phyloP scores from a whole-genome alignment of 2,888 invertebrate species.

The Aporophyla nigra region DNA sequence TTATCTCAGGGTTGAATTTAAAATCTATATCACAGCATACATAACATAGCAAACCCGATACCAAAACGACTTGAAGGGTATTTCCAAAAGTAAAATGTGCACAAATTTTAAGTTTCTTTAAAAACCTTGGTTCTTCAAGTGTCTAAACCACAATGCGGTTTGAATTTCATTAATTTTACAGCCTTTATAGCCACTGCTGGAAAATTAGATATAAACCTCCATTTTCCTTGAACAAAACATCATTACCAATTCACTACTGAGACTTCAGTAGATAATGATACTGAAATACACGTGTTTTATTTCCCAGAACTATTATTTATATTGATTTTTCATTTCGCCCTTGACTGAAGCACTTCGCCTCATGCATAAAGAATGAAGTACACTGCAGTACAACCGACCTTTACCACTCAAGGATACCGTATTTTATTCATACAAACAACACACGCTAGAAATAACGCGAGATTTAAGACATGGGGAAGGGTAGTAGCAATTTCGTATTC shows the following conservation, averaged over 20 bases:
- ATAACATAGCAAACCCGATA: not conserved
- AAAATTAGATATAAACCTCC: not conserved
- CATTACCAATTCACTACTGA: not conserved
- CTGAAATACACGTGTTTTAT: slow-evolving; percentile 48
- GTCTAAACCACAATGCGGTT: not conserved
- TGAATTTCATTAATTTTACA: not conserved
- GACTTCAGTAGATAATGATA: not conserved
- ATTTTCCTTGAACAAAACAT: not conserved
- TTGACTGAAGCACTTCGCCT: slow-evolving; percentile 43
- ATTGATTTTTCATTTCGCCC: slow-evolving; percentile 52
- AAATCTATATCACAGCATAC: not conserved
- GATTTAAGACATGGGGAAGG: slow-evolving; percentile 21
- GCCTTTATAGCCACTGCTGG: not conserved
- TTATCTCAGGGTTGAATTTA: not conserved
- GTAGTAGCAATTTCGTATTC: slow-evolving; percentile 20
- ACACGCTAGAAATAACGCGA: slow-evolving; percentile 23
- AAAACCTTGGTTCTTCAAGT: not conserved
- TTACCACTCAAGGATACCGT: slow-evolving; percentile 44
- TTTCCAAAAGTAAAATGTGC: not conserved
- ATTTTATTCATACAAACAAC: slow-evolving; percentile 48
- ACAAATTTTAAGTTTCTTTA: not conserved
- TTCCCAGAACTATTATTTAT: slow-evolving; percentile 40
- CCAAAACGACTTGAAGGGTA: not conserved
- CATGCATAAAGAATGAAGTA: slow-evolving; percentile 59
- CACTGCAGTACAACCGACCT: slow-evolving; percentile 58